Base-by-base conservation (phyloP, 1,140 invertebrate genomes). In the Lethrus apterus region DNA sequence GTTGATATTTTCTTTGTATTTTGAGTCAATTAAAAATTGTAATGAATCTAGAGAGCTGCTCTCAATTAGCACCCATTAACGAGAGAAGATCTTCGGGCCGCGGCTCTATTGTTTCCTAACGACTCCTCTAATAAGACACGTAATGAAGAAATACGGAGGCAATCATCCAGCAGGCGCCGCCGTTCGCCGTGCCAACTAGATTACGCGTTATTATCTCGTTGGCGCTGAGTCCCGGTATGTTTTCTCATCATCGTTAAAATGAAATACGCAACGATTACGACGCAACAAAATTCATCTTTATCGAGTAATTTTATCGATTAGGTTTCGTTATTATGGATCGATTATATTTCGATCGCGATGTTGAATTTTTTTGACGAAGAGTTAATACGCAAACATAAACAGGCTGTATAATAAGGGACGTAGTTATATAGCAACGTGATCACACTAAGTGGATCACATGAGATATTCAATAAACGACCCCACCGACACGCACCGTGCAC, bases 381-480 rank as follows among this genome's bases (percentile, higher is more conserved):
- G n/a, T n/a, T n/a, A n/a, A n/a, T n/a, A n/a, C n/a, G n/a, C n/a
- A n/a, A n/a, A n/a, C n/a, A n/a, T n/a, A n/a, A n/a, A n/a, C n/a
- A n/a, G n/a, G n/a, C n/a, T n/a, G n/a, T n/a, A n/a, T n/a, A n/a
- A n/a, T n/a, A n/a, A n/a, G 24, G 13, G 35, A 13, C 14, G 40
- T 29, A 42, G 29, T 42, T 42, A 42, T 21, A 29, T 26, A 15
- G 24, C 40, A 24, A 29, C 21, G 40, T 42, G 40, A 42, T 24
- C 29, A 8, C 24, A 42, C 40, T 42, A 42, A 42, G 40, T 42
- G 40, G 40, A 42, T 42, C 40, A 42, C 40, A 42, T 42, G 21
- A 42, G 40, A 42, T 42, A 42, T 42, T 42, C 40, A 42, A 42
- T 42, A 42, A 42, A 14, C 40, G 40, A 21, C 8, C 38, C 40